Evolutionary conservation across 2,888 invertebrate genomes (phyloP).

Genomic region (Eulithis prunata): DNA sequence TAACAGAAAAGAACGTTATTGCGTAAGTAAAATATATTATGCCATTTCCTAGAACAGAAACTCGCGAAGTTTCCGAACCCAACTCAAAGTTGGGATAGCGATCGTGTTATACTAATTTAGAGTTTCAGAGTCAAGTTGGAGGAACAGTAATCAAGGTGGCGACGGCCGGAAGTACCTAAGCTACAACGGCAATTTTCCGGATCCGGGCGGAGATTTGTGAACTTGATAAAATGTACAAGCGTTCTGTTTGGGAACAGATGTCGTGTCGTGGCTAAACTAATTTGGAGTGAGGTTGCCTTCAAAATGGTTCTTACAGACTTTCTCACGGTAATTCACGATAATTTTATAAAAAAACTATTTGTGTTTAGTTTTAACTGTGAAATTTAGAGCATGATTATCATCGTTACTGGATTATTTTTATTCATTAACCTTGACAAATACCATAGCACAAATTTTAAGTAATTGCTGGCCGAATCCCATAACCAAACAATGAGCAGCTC

Average conservation of each 20-base stretch:
- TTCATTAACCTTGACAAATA: not conserved
- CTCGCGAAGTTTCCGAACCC: constrained; percentile 14
- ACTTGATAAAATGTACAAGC: constrained; percentile 30
- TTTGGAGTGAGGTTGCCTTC: constrained; percentile 1
- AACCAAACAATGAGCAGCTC: constrained; percentile 12
- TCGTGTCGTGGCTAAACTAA: not conserved
- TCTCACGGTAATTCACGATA: too few relatives aligned
- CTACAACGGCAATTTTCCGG: constrained; percentile 30
- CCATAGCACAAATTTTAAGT: constrained; percentile 8
- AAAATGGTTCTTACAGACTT: not conserved
- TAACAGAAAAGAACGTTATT: constrained; percentile 6
- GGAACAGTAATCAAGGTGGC: constrained; percentile 35
- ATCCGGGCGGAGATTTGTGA: constrained; percentile 34
- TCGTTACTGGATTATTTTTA: not conserved
- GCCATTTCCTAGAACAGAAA: constrained; percentile 9
- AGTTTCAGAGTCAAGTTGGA: constrained; percentile 22
- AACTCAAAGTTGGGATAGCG: constrained; percentile 23
- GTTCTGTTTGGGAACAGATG: constrained; percentile 20
- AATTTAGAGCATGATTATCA: too few relatives aligned
- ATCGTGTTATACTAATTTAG: constrained; percentile 27
- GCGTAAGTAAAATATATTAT: constrained; percentile 16
- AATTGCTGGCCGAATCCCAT: constrained; percentile 1
- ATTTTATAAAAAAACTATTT: too few relatives aligned
- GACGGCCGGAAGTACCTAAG: constrained; percentile 7
- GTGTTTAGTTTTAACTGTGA: too few relatives aligned